Base-by-base conservation (phyloP, 2,797 vertebrate genomes). In the Helostoma temminkii region DNA sequence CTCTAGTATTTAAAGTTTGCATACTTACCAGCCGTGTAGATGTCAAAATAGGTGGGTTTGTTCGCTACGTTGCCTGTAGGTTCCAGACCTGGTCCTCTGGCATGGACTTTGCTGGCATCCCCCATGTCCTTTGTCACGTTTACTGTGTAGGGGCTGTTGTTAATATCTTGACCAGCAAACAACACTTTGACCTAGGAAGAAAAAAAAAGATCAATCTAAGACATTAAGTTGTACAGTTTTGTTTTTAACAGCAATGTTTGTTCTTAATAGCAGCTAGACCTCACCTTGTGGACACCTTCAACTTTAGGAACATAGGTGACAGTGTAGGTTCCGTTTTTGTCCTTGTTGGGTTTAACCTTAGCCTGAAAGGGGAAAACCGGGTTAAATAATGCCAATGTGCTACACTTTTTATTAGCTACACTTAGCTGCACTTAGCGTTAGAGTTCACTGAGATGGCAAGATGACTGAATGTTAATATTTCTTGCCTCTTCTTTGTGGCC, bases 41-140 rank as follows among this genome's bases (percentile, higher is more conserved):
- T 99, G 91, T 99, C 98, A 46, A 99, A 99, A 91, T 98, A 97
- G 54, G 97, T 98, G 78, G 96, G 90, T 77, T 99, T 99, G 90
- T 96, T 95, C 42, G 96, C 95, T 74, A 98, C 93, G 0, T 98
- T 99, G 67, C 98, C 98, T 5, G 93, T 89, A 0, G 96, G 90
- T 21, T 98, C 97, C 81, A 99, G 87, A 61, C 98, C 98, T 0
- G 98, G 98, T 9, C 98, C 98, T 0, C 95, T 93, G 0, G 97
- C 98, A 0, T 97, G 95, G 46, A 99, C 98, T 85, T 98, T 99
- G 90, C 57, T 95, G 42, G 98, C 94, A 2, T 99, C 97, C 0
- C 97, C 97, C 59, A 97, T 82, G 2, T 87, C 96, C 93, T 97
- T 97, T 1, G 91, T 92, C 79, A 99, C 96, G 0, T 92, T 96